Evolutionary conservation across 2,113 vertebrate genomes (phyloP).

Genomic region (Poeciliopsis occidentalis): DNA sequence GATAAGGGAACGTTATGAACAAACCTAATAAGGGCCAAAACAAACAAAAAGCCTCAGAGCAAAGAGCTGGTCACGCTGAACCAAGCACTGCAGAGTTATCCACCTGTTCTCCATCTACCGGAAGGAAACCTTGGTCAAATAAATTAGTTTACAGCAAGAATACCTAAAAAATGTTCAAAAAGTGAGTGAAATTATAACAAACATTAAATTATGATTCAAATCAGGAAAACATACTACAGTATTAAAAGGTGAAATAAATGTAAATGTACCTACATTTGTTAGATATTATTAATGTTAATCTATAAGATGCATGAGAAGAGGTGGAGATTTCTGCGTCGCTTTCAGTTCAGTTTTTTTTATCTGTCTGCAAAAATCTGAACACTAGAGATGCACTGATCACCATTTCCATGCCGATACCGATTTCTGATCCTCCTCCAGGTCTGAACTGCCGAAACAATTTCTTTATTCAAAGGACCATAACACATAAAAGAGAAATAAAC

Average conservation of each 20-base stretch:
- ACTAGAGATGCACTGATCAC: background rate
- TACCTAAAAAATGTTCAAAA: background rate
- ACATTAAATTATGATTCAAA: background rate
- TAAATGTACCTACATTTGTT: background rate
- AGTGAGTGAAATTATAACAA: background rate
- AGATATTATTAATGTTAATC: background rate
- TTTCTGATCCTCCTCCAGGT: background rate
- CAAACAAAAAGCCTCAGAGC: slow-evolving; percentile 1
- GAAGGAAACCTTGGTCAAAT: background rate
- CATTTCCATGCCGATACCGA: background rate
- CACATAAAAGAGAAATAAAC: background rate
- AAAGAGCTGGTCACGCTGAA: slow-evolving; percentile 12
- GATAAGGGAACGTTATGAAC: slow-evolving; percentile 1
- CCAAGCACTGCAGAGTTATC: background rate
- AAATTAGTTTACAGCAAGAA: background rate
- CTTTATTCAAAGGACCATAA: background rate
- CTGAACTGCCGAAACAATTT: background rate
- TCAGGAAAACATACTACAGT: background rate
- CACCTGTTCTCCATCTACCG: background rate
- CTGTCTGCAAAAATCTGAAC: background rate
- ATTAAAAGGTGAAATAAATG: background rate
- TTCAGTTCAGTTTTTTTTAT: background rate
- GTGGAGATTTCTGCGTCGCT: background rate
- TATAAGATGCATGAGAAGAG: background rate
- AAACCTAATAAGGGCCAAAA: background rate